Base-by-base conservation (phyloP, 2,888 invertebrate genomes). In the Eupithecia centaureata region DNA sequence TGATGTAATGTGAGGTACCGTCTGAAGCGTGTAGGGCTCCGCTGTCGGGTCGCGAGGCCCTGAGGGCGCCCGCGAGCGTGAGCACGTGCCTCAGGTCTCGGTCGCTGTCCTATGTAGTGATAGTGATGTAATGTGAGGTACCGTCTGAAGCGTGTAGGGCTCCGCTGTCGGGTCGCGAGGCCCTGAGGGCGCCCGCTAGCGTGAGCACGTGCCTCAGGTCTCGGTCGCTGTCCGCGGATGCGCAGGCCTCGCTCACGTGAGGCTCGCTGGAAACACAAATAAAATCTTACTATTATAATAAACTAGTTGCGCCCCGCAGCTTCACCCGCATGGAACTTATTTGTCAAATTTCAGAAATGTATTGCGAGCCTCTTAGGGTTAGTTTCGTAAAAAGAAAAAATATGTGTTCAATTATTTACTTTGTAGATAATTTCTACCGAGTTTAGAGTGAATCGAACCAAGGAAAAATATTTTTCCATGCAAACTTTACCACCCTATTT, bases 201-300 rank as follows among this genome's bases (percentile, higher is more conserved):
- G 51, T 27, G 22, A 70, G 5, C n/a, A 67, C 63, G 10, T 28
- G 25, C 61, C 61, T 30, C 18, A 67, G n/a, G 22, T 38, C n/a
- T n/a, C n/a, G 8, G 38, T 63, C 63, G 57, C 38, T 30, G 12
- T 52, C 51, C 1, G 69, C 32, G n/a, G 60, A 35, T 22, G 54
- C 62, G 25, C 66, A 66, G 2, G 70, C 70, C 32, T 58, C 32
- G 42, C 30, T 61, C 28, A 70, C 28, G 52, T 70, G 61, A 1
- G 70, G 70, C 15, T 66, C 30, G 22, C 70, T 70, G 63, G 5
- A 62, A 56, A 22, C 13, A 18, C 15, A 35, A 30, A 5, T n/a
- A 10, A 38, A 38, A 18, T 58, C 5, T 47, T 10, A 28, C 5
- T 47, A 2, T 22, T 22, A 51, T 13, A 35, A 7, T 35, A 13